These are phyloP conservation scores for Lutraria rhynchaena DNA, from an alignment of 1,140 invertebrate genomes.

Conservation along the genomic window DNA sequence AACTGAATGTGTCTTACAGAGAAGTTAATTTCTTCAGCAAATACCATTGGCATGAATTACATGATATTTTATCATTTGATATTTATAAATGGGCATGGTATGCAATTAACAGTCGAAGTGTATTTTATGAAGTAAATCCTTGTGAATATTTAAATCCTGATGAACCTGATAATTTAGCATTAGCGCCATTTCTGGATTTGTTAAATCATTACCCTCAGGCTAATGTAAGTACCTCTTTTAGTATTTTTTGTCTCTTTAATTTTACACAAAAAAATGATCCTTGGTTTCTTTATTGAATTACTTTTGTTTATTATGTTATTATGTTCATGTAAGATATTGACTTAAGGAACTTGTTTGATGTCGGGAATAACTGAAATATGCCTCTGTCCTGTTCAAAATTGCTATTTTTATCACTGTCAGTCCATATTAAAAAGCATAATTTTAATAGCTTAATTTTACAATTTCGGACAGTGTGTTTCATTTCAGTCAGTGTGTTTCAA, in stretches of 20 bases:
- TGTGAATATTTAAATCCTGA: conserved; percentile 55
- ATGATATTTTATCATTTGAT: conserved; percentile 62
- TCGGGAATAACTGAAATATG: too few species aligned
- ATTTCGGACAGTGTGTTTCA: too few species aligned
- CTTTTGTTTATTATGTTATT: background rate
- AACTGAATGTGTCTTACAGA: conserved; percentile 46
- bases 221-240: conserved; percentile 69
- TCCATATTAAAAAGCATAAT: too few species aligned
- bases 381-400: too few species aligned
- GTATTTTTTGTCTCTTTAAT: too few species aligned
- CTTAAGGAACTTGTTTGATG: background rate
- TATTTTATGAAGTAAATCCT: conserved; percentile 80
- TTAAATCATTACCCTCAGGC: conserved; percentile 88
- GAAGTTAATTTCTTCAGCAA: conserved; percentile 48
- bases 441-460: too few species aligned
- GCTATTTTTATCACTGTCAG: too few species aligned
- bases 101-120: conserved; percentile 89
- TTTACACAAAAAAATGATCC: too few species aligned
- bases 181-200: conserved; percentile 91
- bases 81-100: conserved; percentile 86
- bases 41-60: conserved; percentile 59
- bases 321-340: background rate
- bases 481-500: too few species aligned
- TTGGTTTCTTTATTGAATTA: background rate
- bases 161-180: conserved; percentile 85